Percentiles rank a stretch among this genome's conserved stretches.
These are phyloP conservation scores for Heliangelus exortis DNA, from an alignment of 2,797 vertebrate genomes.

Conservation along the genomic window DNA sequence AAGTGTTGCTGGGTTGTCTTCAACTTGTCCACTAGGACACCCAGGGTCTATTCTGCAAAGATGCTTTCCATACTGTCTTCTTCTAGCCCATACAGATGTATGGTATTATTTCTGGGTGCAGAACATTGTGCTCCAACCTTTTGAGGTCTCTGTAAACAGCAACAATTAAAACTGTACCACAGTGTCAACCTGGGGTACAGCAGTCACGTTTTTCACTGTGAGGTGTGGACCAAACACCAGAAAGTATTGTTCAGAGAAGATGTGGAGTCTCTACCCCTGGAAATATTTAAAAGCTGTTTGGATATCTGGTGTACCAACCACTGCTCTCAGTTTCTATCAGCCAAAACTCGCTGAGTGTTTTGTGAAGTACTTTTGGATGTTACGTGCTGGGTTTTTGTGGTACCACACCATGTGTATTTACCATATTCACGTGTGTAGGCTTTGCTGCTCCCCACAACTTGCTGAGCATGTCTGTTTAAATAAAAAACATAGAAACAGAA, in stretches of 20 bases:
- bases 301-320: neutral
- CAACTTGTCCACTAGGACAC: neutral
- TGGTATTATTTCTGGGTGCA: neutral
- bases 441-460: neutral
- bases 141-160: neutral
- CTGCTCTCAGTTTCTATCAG: neutral
- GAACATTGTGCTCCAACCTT: neutral
- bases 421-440: too few species aligned
- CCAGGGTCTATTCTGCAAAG: neutral
- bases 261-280: too few species aligned
- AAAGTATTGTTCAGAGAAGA: rapidly evolving
- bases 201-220: neutral
- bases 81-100: neutral
- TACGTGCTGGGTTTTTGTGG: neutral
- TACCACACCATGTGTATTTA: neutral
- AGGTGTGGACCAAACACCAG: neutral
- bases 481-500: neutral
- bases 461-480: neutral
- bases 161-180: neutral
- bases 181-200: neutral
- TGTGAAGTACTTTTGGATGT: too few species aligned
- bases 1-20: neutral
- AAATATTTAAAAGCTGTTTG: neutral
- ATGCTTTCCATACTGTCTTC: neutral
- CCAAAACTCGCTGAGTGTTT: neutral